phyloP scores from a whole-genome alignment of 30 jellyfish, hydroid and myxozoan species.

The Mastigias papua region DNA sequence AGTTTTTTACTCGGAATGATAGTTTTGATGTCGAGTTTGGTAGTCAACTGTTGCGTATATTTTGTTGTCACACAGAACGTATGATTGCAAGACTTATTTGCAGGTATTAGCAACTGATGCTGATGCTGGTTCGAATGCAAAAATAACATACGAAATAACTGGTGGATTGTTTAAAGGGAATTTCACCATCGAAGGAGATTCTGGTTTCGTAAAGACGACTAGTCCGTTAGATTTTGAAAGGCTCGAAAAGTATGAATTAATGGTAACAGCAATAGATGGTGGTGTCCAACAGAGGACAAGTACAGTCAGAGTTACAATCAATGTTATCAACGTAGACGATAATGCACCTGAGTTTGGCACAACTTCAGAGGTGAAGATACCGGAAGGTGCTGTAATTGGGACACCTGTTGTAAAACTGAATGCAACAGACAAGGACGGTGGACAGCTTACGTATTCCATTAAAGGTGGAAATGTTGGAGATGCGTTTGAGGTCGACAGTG shows the following conservation, averaged over 20 bases:
- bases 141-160: constrained; percentile 42
- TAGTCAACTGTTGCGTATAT: too few species aligned
- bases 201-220: constrained; percentile 59
- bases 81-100: too few species aligned
- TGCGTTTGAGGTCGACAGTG: constrained; percentile 60
- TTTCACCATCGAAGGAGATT: constrained; percentile 43
- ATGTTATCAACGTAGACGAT: constrained; percentile 70
- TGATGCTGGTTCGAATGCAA: constrained; percentile 71
- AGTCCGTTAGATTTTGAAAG: constrained; percentile 69
- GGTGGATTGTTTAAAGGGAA: constrained; percentile 61
- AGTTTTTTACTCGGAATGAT: too few species aligned
- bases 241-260: constrained; percentile 52
- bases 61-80: too few species aligned
- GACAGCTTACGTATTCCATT: constrained; percentile 49
- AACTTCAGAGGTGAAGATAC: constrained; percentile 41
- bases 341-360: constrained; percentile 75
- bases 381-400: constrained; percentile 80
- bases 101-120: constrained; percentile 79
- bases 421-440: constrained; percentile 76
- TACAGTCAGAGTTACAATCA: constrained; percentile 27
- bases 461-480: constrained; percentile 66
- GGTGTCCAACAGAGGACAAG: constrained; percentile 40
- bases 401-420: constrained; percentile 69
- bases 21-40: too few species aligned
- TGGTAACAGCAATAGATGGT: constrained; percentile 70